Base-by-base conservation (phyloP, 2,113 vertebrate species). In the Phoxinus phoxinus region DNA sequence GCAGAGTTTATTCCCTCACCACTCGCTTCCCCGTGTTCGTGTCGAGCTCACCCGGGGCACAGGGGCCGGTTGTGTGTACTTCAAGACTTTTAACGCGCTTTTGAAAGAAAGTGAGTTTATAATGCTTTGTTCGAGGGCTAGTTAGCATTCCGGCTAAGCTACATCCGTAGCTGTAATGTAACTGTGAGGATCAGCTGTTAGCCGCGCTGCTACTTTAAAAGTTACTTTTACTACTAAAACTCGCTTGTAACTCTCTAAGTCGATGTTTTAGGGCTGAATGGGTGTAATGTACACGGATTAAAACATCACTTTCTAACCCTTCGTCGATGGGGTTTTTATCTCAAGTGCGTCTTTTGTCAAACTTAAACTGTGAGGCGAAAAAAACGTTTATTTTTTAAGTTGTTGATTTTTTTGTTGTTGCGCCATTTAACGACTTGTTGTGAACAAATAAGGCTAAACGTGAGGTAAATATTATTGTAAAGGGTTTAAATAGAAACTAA, bases 181-280 rank as follows among this genome's bases (percentile, higher is more conserved):
- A 75, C 78, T 23, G 87, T 56, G 35, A 81, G 46, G 81, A 92
- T 88, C 93, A 93, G 90, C 91, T 83, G 92, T 92, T 93, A 93
- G 88, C 90, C 67, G 3, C 76, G 41, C 56, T 81, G 86, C 84
- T 85, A 19, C 41, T 79, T 75, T 51, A 78, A 82, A 84, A 85
- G 84, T 85, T 85, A 79, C 61, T 81, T 81, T 67, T 35, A 81
- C 61, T n/a, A 9, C 25, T 21, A 35, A 81, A 67, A 69, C 41
- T 65, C 63, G 23, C 41, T 46, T 9, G 8, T 32, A 51, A 67
- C 17, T 51, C 10, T 21, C 19, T 0, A 15, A 23, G 1, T 56
- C 10, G 0, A 27, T 15, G 37, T 73, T 67, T 79, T 65, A 3
- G 27, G 27, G 25, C 25, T 13, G 17, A 15, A 30, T 37, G 25